Evolutionary conservation across 2,888 invertebrate species (phyloP).

Genomic region (Watsonalla cultraria): DNA sequence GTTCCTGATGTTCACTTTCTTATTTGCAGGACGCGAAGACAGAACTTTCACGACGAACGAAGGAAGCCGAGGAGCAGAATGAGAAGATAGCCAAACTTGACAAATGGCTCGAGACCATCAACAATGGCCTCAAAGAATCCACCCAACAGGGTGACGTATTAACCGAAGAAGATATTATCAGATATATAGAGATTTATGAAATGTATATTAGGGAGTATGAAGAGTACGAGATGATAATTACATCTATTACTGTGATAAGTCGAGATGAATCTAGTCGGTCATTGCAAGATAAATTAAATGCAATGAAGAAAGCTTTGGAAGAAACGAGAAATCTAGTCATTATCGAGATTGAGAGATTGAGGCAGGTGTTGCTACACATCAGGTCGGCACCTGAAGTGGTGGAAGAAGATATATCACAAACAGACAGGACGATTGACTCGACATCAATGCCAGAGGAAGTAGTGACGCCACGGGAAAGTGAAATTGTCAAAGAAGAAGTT

Average conservation of each 20-base stretch:
- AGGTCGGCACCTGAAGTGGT: conserved; percentile 50
- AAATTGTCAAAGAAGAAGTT: conserved; percentile 28
- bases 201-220: conserved; percentile 67
- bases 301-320: conserved; percentile 76
- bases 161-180: conserved; percentile 61
- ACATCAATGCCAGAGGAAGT: conserved; percentile 86
- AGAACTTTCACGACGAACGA: conserved; percentile 56
- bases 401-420: conserved; percentile 74
- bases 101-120: conserved; percentile 70
- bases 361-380: conserved; percentile 64
- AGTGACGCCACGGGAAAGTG: conserved; percentile 53
- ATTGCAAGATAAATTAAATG: conserved; percentile 77
- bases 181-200: conserved; percentile 70
- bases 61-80: conserved; percentile 62
- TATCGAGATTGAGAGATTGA: conserved; percentile 77
- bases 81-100: conserved; percentile 66
- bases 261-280: conserved; percentile 71
- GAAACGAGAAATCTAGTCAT: conserved; percentile 81
- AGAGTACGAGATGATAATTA: conserved; percentile 64
- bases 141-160: conserved; percentile 51
- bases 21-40: conserved; percentile 58
- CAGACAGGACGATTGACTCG: conserved; percentile 82
- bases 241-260: conserved; percentile 65
- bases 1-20: not conserved
- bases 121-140: conserved; percentile 69